Evolutionary conservation across 1,140 invertebrate genomes (phyloP).

Genomic region (Trichonephila inaurata): DNA sequence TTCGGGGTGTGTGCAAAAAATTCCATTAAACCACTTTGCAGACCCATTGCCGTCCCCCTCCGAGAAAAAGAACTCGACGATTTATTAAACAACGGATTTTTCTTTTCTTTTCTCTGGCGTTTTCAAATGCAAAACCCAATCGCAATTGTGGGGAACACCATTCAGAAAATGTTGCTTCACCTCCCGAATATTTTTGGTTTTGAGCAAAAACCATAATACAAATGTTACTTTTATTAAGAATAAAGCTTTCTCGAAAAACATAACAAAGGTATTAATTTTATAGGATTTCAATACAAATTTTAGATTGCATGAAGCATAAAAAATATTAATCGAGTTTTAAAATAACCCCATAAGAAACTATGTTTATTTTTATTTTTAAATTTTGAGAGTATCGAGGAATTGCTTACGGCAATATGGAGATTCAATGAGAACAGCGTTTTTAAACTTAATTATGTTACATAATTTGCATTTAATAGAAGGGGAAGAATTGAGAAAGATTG

Average conservation of each 20-base stretch:
- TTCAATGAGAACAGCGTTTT: background rate
- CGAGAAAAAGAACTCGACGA: constrained; percentile 38
- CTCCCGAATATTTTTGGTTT: background rate
- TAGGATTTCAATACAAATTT: background rate
- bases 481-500: background rate
- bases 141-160: background rate
- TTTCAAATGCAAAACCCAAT: background rate
- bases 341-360: background rate
- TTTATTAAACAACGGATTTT: constrained; percentile 39
- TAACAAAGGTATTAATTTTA: background rate
- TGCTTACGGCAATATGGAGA: background rate
- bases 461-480: background rate
- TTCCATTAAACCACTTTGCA: constrained; percentile 67
- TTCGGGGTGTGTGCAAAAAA: constrained; percentile 59
- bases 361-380: background rate
- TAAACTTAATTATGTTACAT: background rate
- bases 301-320: background rate
- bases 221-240: constrained; percentile 4
- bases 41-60: background rate
- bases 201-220: background rate
- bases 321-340: background rate
- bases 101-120: background rate
- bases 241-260: background rate
- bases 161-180: background rate
- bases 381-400: background rate